Percentiles rank a stretch among this genome's conserved stretches.
phyloP scores from a whole-genome alignment of 2,888 invertebrate species.

The Scaptomyza parva region DNA sequence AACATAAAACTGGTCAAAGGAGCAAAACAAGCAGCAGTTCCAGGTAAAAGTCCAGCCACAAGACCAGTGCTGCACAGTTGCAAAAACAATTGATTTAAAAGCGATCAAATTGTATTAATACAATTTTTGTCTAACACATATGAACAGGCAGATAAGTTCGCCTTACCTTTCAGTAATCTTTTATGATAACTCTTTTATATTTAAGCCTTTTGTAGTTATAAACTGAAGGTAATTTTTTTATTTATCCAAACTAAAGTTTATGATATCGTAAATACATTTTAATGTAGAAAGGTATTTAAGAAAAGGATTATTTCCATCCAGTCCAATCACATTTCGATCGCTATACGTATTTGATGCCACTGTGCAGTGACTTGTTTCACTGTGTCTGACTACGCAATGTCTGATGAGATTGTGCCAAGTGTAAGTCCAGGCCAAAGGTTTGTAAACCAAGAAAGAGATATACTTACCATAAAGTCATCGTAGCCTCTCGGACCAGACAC shows the following conservation, averaged over 20 bases:
- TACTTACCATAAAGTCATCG: constrained; percentile 33
- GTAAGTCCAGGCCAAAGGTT: constrained; percentile 66
- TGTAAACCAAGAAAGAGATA: constrained; percentile 63
- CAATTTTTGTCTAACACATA: background rate
- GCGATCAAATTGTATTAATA: constrained; percentile 15
- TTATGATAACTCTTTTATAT: background rate
- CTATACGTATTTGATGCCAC: constrained; percentile 39
- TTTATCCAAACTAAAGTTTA: too few species aligned
- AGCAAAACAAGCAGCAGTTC: constrained; percentile 40
- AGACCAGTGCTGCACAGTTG: constrained; percentile 44
- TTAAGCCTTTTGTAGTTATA: too few species aligned
- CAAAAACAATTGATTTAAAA: constrained; percentile 25
- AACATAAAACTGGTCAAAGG: constrained; percentile 53
- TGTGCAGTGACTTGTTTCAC: constrained; percentile 50
- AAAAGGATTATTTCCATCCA: too few species aligned
- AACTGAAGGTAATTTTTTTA: too few species aligned
- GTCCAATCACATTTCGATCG: constrained; percentile 29
- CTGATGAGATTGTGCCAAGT: constrained; percentile 36
- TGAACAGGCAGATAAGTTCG: background rate
- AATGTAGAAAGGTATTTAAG: too few species aligned
- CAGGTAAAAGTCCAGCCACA: constrained; percentile 71
- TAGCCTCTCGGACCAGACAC: constrained; percentile 58
- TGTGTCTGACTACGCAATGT: constrained; percentile 47
- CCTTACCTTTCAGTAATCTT: background rate
- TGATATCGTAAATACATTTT: too few species aligned